A percentile compares a stretch with the other conserved stretches of the same genome.
Evolutionary conservation across 2,797 vertebrate species (phyloP).

Genomic region (Aulostomus chinensis): DNA sequence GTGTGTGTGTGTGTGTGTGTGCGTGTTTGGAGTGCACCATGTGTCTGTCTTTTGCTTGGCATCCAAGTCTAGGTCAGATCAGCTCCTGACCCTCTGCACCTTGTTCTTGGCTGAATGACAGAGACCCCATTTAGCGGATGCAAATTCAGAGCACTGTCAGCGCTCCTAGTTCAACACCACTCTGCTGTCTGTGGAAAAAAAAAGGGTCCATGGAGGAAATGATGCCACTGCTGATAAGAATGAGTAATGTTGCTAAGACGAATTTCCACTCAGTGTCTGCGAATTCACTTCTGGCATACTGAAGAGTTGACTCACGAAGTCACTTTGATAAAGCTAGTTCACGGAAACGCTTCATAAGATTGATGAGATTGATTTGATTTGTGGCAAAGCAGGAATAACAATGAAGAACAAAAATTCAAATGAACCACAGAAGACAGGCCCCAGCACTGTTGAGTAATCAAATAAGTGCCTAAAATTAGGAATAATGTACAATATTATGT

Average conservation of each 20-base stretch:
- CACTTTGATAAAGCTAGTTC: slow-evolving; percentile 25
- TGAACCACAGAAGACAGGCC: slow-evolving; percentile 10
- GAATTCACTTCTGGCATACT: slow-evolving; percentile 37
- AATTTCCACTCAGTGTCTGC: slow-evolving; percentile 27
- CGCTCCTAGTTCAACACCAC: slow-evolving; percentile 47
- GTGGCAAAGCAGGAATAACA: slow-evolving; percentile 20
- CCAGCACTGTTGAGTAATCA: slow-evolving; percentile 38
- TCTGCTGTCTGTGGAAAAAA: slow-evolving; percentile 40
- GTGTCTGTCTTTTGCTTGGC: slow-evolving; percentile 18
- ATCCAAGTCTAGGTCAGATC: slow-evolving; percentile 40
- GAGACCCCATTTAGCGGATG: slow-evolving; percentile 68
- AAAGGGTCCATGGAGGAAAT: slow-evolving; percentile 28
- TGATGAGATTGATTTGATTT: slow-evolving; percentile 33
- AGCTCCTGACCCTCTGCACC: slow-evolving; percentile 53
- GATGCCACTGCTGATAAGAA: slow-evolving; percentile 38
- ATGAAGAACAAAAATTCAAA: slow-evolving; percentile 4
- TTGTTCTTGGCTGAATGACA: slow-evolving; percentile 71
- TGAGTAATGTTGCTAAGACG: slow-evolving; percentile 34
- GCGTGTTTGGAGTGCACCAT: not conserved
- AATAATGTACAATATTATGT: slow-evolving; percentile 17
- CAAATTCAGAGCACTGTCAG: slow-evolving; percentile 69
- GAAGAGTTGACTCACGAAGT: slow-evolving; percentile 27
- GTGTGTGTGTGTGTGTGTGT: not conserved
- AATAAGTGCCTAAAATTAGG: slow-evolving; percentile 24
- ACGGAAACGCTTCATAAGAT: slow-evolving; percentile 22